phyloP scores from a whole-genome alignment of 1,140 invertebrate species.

The Lerema accius region DNA sequence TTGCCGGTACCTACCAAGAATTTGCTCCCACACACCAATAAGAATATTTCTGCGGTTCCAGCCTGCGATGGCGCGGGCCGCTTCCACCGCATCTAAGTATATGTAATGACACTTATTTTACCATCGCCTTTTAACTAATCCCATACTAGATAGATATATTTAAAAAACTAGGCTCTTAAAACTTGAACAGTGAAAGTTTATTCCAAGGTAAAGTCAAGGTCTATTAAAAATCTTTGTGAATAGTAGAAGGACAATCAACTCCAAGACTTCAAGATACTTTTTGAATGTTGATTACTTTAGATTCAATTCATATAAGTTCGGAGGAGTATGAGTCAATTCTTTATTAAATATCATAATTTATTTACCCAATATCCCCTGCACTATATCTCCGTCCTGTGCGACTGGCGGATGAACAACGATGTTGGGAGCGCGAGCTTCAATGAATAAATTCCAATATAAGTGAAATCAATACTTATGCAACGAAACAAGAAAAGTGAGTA shows the following conservation, averaged over 20 bases:
- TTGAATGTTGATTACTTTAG: too few species aligned
- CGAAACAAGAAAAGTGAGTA: too few species aligned
- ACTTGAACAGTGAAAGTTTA: too few species aligned
- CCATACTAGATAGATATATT: too few species aligned
- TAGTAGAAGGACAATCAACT: too few species aligned
- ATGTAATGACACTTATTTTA: not conserved
- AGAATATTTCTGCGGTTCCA: not conserved
- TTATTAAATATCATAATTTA: not conserved
- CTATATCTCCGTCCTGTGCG: not conserved
- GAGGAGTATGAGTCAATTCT: too few species aligned
- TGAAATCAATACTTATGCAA: not conserved
- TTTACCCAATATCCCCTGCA: not conserved
- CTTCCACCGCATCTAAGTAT: not conserved
- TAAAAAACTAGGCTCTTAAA: too few species aligned
- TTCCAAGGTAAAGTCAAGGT: too few species aligned
- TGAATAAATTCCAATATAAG: not conserved
- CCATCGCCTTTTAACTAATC: not conserved
- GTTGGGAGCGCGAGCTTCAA: not conserved
- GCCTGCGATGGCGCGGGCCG: too few species aligned
- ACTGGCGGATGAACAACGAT: not conserved
- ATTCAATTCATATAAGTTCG: too few species aligned
- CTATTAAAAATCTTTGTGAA: too few species aligned
- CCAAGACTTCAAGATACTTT: too few species aligned
- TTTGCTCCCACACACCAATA: not conserved
- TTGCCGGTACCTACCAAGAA: not conserved